These are phyloP conservation scores for Phortica okadai DNA, from an alignment of 2,888 invertebrate genomes.

Conservation along the genomic window DNA sequence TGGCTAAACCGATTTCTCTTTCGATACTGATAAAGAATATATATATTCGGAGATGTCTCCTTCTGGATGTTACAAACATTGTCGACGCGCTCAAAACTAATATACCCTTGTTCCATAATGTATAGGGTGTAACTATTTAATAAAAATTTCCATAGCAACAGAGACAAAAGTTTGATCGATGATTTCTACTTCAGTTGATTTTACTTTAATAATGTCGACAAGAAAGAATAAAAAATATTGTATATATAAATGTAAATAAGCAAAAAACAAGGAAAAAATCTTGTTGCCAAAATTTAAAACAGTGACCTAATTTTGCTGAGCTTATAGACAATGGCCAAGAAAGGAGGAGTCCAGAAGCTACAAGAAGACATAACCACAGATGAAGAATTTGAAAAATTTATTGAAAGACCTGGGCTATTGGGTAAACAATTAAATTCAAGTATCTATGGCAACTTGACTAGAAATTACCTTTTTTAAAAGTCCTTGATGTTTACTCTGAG, in stretches of 20 bases:
- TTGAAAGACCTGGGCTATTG: slow-evolving; percentile 85
- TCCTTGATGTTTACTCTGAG: slow-evolving; percentile 91
- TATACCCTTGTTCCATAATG: too few species aligned
- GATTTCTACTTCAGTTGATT: background rate
- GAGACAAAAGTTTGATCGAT: background rate
- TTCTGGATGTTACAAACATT: too few species aligned
- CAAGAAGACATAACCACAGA: slow-evolving; percentile 89
- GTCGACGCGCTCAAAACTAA: too few species aligned
- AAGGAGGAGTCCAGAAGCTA: slow-evolving; percentile 85
- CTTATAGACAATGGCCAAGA: slow-evolving; percentile 81
- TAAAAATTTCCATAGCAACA: background rate
- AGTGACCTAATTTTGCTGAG: background rate
- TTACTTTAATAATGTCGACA: background rate
- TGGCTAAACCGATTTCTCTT: too few species aligned
- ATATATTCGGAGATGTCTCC: too few species aligned
- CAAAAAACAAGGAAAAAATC: background rate
- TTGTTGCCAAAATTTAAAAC: background rate
- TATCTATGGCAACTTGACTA: background rate
- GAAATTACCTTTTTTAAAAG: slow-evolving; percentile 72
- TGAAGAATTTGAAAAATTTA: slow-evolving; percentile 90
- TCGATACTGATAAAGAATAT: too few species aligned
- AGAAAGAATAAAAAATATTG: background rate
- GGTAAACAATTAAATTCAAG: slow-evolving; percentile 77
- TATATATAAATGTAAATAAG: background rate
- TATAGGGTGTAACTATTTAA: too few species aligned